A percentile compares a stretch with the other conserved stretches of the same genome.
phyloP scores from a whole-genome alignment of 64 coral and sea anemone genomes.

The Trachythela sp. region DNA sequence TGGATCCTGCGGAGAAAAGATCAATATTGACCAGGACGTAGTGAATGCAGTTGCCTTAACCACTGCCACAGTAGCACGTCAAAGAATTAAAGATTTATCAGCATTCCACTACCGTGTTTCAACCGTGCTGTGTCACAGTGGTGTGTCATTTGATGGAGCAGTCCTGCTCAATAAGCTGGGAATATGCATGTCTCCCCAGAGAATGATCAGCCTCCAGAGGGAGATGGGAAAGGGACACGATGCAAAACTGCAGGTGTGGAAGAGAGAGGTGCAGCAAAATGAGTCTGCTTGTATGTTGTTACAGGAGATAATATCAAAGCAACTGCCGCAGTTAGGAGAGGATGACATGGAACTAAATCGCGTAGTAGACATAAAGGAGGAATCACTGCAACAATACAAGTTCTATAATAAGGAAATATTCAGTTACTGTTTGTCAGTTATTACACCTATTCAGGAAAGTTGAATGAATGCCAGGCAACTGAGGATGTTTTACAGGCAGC shows the following conservation, averaged over 20 bases:
- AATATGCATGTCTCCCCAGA: conserved; percentile 26
- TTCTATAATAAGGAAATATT: background rate
- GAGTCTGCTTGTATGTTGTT: background rate
- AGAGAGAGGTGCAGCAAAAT: conserved; percentile 31
- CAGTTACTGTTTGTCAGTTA: background rate
- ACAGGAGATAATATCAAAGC: conserved; percentile 24
- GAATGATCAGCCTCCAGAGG: conserved; percentile 22
- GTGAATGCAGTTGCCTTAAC: conserved; percentile 11
- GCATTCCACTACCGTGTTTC: background rate
- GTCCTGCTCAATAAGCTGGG: conserved; percentile 27
- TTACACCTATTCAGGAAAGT: background rate
- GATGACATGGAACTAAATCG: conserved; percentile 41
- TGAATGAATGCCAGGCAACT: background rate
- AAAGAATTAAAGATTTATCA: conserved; percentile 10
- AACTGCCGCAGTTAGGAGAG: conserved; percentile 25
- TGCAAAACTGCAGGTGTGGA: conserved; percentile 32
- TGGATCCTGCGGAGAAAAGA: conserved; percentile 28
- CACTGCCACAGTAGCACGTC: conserved; percentile 29
- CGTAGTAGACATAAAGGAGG: background rate
- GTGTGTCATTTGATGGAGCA: background rate
- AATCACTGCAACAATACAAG: background rate
- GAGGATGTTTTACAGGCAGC: background rate
- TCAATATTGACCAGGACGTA: background rate
- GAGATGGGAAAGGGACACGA: conserved; percentile 43
- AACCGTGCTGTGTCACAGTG: conserved; percentile 4